Evolutionary conservation across 2,113 vertebrate genomes (phyloP).

Genomic region (Mobula birostris): DNA sequence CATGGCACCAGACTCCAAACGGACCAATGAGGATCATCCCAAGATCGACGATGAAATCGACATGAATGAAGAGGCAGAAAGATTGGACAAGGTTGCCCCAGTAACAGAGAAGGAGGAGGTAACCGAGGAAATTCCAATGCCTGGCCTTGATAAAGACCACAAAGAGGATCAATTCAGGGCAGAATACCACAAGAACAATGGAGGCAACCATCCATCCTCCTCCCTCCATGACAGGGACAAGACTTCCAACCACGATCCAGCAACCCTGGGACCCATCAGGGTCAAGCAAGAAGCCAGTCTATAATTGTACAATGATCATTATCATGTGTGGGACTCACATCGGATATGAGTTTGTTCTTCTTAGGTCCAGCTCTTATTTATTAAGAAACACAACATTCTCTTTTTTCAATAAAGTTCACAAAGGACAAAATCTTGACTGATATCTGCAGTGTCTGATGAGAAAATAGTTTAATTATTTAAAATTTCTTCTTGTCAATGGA

Average conservation of each 20-base stretch:
- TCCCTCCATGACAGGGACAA: constrained; percentile 49
- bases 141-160: constrained; percentile 48
- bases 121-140: constrained; percentile 52
- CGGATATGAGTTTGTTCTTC: constrained; percentile 29
- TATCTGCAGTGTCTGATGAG: not conserved
- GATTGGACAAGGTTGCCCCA: constrained; percentile 43
- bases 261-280: constrained; percentile 38
- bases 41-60: constrained; percentile 50
- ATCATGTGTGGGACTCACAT: not conserved
- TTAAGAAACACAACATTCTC: not conserved
- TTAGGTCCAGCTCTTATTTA: constrained; percentile 17
- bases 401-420: constrained; percentile 17
- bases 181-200: constrained; percentile 42
- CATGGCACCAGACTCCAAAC: not conserved
- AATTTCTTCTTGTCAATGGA: not conserved
- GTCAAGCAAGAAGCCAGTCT: constrained; percentile 48
- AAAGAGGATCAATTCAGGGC: constrained; percentile 50
- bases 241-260: constrained; percentile 49
- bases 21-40: constrained; percentile 40
- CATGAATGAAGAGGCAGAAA: constrained; percentile 57
- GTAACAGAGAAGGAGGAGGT: constrained; percentile 43
- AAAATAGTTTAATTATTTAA: not conserved
- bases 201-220: constrained; percentile 25
- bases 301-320: constrained; percentile 44
- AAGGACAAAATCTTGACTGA: not conserved